Evolutionary conservation across 1,140 invertebrate species (phyloP).

Genomic region (Druon quercuslanigerum): DNA sequence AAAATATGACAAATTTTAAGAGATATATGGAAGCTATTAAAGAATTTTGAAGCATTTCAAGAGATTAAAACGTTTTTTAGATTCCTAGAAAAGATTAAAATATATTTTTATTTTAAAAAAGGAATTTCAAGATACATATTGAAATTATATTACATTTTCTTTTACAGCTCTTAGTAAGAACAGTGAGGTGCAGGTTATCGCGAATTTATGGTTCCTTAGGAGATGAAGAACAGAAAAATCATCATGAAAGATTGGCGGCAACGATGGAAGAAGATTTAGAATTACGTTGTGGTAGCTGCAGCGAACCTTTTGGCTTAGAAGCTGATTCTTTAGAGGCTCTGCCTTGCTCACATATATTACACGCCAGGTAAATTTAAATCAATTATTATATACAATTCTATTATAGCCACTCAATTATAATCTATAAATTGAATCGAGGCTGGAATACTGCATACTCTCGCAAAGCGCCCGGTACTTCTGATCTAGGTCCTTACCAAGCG

Average conservation of each 20-base stretch:
- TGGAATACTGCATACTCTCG: background rate
- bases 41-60: no score
- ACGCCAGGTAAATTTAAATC: conserved; percentile 80
- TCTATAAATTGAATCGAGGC: background rate
- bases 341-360: conserved; percentile 89
- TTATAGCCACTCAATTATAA: conserved; percentile 30
- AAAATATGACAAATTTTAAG: no score
- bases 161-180: conserved; percentile 84
- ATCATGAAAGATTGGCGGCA: conserved; percentile 83
- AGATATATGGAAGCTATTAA: no score
- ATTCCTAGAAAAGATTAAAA: no score
- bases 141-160: background rate
- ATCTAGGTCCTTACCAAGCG: no score
- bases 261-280: conserved; percentile 84
- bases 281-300: conserved; percentile 85
- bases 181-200: conserved; percentile 84
- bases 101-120: no score
- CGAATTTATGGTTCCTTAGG: conserved; percentile 87
- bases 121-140: no score
- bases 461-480: no score
- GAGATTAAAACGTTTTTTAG: no score
- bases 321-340: conserved; percentile 85
- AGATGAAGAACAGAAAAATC: conserved; percentile 85
- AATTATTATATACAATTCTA: background rate
- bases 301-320: conserved; percentile 84